Evolutionary conservation across 1,140 invertebrate genomes (phyloP), one percentile per base, ranked within the genome.

Genomic region (Sminthurinus signatus): DNA sequence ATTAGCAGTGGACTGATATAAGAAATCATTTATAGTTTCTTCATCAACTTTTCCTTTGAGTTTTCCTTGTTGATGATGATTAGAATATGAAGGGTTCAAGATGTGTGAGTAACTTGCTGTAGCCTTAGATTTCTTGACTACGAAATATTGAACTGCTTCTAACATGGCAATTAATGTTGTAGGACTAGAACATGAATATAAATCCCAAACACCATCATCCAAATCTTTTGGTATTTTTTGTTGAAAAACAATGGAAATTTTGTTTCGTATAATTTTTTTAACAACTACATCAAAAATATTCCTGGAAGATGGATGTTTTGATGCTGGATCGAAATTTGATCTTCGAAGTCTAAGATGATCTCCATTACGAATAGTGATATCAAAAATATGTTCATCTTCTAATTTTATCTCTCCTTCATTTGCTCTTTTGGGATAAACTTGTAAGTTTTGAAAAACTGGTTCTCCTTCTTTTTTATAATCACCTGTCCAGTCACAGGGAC

Each of bases 301-400:
- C n/a, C n/a, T n/a, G n/a, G n/a, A n/a, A n/a, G n/a, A n/a, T n/a
- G n/a, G n/a, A n/a, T n/a, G n/a, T n/a, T n/a, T n/a, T 14, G 46
- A 44, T 14, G 21, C 10, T 12, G 17, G 39, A 42, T 10, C 42
- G 3, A 59, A 10, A 1, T 44, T 23, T n/a, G 58, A 29, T 2
- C 43, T 44, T 23, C 43, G 31, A n/a, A 60, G 46, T 32, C 44
- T 23, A 46, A 60, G 44, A 51, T 60, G 58, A 1, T 50, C 58
- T 36, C 58, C 58, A 58, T 27, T 58, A 4, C 56, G 39, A 28
- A 58, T 58, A 28, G 42, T 44, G n/a, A n/a, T n/a, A n/a, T n/a
- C n/a, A n/a, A n/a, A n/a, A 46, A 43, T 43, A 2, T 28, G 25
- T 8, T 43, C 19, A n/a, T 58, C 56, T 1, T n/a, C 44, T 2